phyloP scores from a whole-genome alignment of 2,113 vertebrate species.

The Fukomys damarensis region DNA sequence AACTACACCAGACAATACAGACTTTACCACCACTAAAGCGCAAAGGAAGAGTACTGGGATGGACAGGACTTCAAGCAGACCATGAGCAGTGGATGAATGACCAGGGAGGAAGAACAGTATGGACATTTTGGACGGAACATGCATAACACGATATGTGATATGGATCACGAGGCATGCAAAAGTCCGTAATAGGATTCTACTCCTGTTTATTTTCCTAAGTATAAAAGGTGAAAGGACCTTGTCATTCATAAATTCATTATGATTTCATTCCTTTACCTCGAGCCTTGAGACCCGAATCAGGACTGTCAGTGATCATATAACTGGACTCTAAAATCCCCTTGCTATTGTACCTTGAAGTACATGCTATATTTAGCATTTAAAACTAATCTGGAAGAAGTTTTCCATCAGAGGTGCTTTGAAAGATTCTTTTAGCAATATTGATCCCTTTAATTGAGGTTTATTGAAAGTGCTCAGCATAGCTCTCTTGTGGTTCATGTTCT shows the following conservation, averaged over 20 bases:
- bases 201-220: not conserved
- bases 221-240: not conserved
- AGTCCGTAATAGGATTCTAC: not conserved
- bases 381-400: constrained; percentile 79
- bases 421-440: constrained; percentile 75
- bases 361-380: constrained; percentile 73
- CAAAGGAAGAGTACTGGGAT: not conserved
- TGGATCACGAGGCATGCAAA: not conserved
- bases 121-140: not conserved
- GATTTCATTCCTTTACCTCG: constrained; percentile 66
- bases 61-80: not conserved
- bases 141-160: not conserved
- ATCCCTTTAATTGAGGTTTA: constrained; percentile 81
- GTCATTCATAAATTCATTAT: not conserved
- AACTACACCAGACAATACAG: not conserved
- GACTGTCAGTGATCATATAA: constrained; percentile 77
- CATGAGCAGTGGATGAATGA: not conserved
- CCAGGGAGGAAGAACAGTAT: not conserved
- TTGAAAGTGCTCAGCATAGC: constrained; percentile 71
- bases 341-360: constrained; percentile 74
- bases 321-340: constrained; percentile 75
- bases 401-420: constrained; percentile 75
- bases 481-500: constrained; percentile 55
- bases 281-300: constrained; percentile 78
- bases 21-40: not conserved